Evolutionary conservation across 2,113 vertebrate genomes (phyloP).

Genomic region (Toxostoma redivivum): DNA sequence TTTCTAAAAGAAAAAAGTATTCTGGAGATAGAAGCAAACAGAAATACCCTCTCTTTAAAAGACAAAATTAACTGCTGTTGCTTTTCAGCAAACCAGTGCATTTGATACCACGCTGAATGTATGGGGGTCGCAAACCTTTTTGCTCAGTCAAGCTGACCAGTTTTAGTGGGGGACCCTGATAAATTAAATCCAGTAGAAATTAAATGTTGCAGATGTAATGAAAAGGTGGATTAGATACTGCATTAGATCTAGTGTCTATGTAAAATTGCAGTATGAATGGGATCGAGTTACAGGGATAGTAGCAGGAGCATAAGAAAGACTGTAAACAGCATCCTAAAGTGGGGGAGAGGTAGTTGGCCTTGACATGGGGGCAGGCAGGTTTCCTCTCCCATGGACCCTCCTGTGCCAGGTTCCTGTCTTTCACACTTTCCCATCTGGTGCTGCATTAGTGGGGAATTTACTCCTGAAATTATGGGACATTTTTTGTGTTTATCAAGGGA

Average conservation of each 20-base stretch:
- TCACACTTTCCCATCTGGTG: not conserved
- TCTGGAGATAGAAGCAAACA: not conserved
- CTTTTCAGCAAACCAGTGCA: not conserved
- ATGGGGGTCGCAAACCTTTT: not conserved
- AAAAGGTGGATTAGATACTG: not conserved
- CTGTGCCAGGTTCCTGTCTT: not conserved
- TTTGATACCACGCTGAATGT: accelerated
- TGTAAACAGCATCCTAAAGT: not conserved
- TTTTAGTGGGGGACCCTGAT: not conserved
- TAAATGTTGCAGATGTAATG: not conserved
- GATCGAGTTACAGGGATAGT: not conserved
- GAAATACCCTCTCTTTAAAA: not conserved
- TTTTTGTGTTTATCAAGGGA: not conserved
- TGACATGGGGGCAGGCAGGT: not conserved
- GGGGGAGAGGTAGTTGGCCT: not conserved
- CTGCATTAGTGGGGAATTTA: not conserved
- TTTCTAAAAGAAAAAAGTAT: not conserved
- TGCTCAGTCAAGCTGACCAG: not conserved
- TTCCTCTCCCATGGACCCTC: not conserved
- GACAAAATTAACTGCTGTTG: not conserved
- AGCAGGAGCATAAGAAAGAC: not conserved
- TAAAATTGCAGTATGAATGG: not conserved
- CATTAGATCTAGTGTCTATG: not conserved
- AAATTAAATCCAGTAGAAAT: not conserved
- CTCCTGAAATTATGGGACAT: not conserved